phyloP scores from a whole-genome alignment of 2,113 vertebrate genomes.

The Pao palembangensis region DNA sequence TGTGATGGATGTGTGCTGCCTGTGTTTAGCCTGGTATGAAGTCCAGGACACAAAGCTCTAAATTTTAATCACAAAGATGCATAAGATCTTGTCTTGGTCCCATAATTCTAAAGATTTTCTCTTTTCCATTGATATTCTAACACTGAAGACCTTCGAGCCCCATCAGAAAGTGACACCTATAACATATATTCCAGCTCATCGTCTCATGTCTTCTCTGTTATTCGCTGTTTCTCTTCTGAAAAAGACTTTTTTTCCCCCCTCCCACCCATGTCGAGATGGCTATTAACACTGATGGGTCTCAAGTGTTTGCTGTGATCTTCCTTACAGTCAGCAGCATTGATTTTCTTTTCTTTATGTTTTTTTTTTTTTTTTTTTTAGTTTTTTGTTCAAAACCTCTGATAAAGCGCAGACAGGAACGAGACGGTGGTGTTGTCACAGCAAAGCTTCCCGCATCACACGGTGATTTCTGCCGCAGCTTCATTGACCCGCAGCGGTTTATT shows the following conservation, averaged over 20 bases:
- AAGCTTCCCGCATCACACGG: constrained; percentile 67
- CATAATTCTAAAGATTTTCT: constrained; percentile 8
- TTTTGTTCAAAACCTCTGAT: constrained; percentile 61
- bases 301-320: constrained; percentile 69
- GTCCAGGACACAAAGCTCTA: constrained; percentile 47
- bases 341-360: constrained; percentile 48
- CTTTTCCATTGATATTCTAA: no score
- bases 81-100: background rate
- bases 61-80: constrained; percentile 21
- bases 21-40: constrained; percentile 50
- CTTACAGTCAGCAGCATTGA: constrained; percentile 68
- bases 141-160: constrained; percentile 6
- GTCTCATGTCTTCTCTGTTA: constrained; percentile 39
- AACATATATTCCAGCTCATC: constrained; percentile 30
- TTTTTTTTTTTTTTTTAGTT: background rate
- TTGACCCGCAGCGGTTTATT: constrained; percentile 64
- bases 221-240: constrained; percentile 37
- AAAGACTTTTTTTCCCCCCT: constrained; percentile 21
- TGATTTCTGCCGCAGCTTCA: constrained; percentile 60
- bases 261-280: constrained; percentile 42
- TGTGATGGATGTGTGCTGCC: constrained; percentile 61
- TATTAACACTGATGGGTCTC: constrained; percentile 69
- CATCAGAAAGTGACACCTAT: constrained; percentile 16
- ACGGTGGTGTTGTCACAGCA: constrained; percentile 66
- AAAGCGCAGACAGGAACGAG: constrained; percentile 67